phyloP scores from a whole-genome alignment of 2,113 vertebrate genomes.

The Dasyurus viverrinus region DNA sequence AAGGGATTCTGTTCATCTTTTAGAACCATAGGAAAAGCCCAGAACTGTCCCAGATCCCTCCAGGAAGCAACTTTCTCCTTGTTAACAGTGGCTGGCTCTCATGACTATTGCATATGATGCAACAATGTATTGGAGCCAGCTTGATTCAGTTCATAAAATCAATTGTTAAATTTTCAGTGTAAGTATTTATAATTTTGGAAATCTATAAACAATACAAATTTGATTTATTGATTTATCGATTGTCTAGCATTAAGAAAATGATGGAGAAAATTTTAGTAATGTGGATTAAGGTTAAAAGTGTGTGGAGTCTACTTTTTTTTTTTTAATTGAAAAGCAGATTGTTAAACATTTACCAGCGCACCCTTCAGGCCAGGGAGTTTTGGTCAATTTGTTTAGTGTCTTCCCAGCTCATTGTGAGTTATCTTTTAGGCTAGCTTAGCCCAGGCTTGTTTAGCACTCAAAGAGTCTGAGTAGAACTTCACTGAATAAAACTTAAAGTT shows the following conservation, averaged over 20 bases:
- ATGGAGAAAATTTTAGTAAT: not conserved
- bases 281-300: not conserved
- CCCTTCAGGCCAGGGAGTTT: not conserved
- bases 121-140: not conserved
- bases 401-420: not conserved
- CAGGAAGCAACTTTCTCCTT: not conserved
- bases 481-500: not conserved
- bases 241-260: not conserved
- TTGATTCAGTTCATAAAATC: not conserved
- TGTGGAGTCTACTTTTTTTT: not conserved
- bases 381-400: not conserved
- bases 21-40: not conserved
- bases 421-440: not conserved
- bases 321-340: not conserved
- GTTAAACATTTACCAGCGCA: not conserved
- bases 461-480: not conserved
- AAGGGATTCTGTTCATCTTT: not conserved
- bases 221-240: not conserved
- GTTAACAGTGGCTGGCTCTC: not conserved
- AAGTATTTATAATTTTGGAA: not conserved
- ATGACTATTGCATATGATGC: not conserved
- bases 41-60: not conserved
- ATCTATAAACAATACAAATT: not conserved
- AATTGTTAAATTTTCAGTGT: not conserved
- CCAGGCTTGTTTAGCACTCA: not conserved